Conservation (phyloP, 2,888 invertebrate species). For the Hydropsyche betteni region DNA sequence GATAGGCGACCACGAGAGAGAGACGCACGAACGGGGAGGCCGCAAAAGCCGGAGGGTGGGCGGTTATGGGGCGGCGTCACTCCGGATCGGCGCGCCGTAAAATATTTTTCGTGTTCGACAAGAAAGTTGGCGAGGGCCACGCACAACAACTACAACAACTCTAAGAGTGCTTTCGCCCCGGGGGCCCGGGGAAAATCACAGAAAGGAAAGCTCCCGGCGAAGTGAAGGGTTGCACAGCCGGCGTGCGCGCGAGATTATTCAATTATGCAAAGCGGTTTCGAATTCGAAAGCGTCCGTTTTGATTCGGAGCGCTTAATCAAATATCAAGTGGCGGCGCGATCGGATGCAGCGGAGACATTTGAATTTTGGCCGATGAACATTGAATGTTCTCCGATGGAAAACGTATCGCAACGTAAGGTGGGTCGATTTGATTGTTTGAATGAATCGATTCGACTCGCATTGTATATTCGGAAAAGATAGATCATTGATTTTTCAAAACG, state of each 20-base stretch:
- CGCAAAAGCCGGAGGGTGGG: background rate
- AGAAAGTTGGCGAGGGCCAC: slow-evolving; percentile 38
- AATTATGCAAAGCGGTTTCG: slow-evolving; percentile 37
- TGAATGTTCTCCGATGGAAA: background rate
- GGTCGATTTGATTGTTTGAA: no score
- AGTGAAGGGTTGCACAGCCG: slow-evolving; percentile 8
- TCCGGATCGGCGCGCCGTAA: slow-evolving; percentile 32
- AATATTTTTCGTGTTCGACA: slow-evolving; percentile 43
- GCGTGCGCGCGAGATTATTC: slow-evolving; percentile 23
- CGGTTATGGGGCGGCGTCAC: background rate
- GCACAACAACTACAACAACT: slow-evolving; percentile 36
- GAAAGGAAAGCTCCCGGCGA: background rate
- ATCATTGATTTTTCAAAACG: no score
- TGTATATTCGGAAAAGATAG: no score
- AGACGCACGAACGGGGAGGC: background rate
- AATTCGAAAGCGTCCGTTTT: slow-evolving; percentile 31
- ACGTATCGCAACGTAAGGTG: no score
- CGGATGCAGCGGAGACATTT: slow-evolving; percentile 3
- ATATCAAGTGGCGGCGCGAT: background rate
- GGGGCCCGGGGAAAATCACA: background rate
- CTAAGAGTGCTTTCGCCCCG: slow-evolving; percentile 29
- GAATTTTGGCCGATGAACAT: background rate
- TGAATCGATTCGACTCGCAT: no score
- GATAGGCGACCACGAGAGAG: background rate
- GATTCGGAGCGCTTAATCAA: slow-evolving; percentile 33